Conservation (phyloP, 2,113 vertebrate species). For the Gambusia holbrooki region DNA sequence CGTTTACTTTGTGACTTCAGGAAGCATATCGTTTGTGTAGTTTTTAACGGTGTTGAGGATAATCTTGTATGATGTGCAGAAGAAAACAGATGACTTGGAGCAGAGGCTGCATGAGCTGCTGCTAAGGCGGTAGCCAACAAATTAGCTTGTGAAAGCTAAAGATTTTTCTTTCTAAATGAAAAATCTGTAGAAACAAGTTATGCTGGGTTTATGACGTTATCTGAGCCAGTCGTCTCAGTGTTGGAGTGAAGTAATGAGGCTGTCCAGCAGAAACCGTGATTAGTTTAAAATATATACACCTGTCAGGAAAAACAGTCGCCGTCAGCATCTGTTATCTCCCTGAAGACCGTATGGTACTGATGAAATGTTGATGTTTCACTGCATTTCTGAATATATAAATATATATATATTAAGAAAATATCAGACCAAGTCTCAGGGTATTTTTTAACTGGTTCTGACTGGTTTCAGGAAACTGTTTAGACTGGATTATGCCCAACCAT, state of each 20-base stretch:
- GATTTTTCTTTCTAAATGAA: too few species aligned
- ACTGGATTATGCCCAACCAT: not conserved
- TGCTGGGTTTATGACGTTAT: too few species aligned
- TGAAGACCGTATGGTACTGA: not conserved
- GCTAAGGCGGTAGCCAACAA: not conserved
- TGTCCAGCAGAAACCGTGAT: not conserved
- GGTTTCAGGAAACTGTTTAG: not conserved
- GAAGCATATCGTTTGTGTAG: too few species aligned
- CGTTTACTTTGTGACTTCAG: too few species aligned
- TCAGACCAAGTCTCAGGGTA: too few species aligned
- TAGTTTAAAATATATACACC: not conserved
- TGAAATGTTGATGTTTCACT: not conserved
- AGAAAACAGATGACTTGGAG: too few species aligned
- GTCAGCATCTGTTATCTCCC: not conserved
- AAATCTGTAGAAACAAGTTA: too few species aligned
- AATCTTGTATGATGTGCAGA: not conserved
- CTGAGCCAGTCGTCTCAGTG: too few species aligned
- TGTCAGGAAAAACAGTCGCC: too few species aligned
- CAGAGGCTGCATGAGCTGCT: too few species aligned
- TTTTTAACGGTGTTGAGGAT: not conserved
- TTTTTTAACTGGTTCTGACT: not conserved
- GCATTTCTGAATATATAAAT: not conserved
- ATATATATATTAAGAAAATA: not conserved
- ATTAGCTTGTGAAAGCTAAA: too few species aligned
- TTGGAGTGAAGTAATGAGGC: too few species aligned